Evolutionary conservation across 1,140 invertebrate genomes (phyloP).

Genomic region (Sycophaga agraensis): DNA sequence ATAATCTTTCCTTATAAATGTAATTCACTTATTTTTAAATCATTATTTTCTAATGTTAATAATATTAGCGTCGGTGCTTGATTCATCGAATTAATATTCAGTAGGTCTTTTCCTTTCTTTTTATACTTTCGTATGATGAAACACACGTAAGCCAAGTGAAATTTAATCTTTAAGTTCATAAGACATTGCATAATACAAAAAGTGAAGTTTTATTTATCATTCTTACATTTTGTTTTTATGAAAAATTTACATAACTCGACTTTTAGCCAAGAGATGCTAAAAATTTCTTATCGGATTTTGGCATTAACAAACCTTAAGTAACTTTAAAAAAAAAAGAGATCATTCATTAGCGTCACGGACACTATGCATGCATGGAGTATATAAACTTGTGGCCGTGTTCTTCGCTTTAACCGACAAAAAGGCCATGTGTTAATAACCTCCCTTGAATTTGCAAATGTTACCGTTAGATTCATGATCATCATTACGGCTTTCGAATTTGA

Average conservation of each 20-base stretch:
- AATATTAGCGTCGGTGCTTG: constrained; percentile 58
- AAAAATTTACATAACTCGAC: constrained; percentile 35
- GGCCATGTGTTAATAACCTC: constrained; percentile 12
- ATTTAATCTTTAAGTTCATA: constrained; percentile 30
- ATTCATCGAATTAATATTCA: constrained; percentile 51
- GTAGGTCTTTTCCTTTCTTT: constrained; percentile 31
- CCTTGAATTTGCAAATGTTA: constrained; percentile 17
- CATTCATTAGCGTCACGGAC: constrained; percentile 29
- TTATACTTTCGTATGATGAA: constrained; percentile 43
- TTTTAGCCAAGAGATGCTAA: constrained; percentile 31
- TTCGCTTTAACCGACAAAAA: constrained; percentile 4
- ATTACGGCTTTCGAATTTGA: constrained; percentile 28
- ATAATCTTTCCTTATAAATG: constrained; percentile 61
- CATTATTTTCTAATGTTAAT: constrained; percentile 60
- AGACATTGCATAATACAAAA: constrained; percentile 33
- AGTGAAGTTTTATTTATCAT: constrained; percentile 26
- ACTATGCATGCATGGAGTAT: constrained; percentile 23
- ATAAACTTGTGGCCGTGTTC: constrained; percentile 7
- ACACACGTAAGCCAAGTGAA: constrained; percentile 42
- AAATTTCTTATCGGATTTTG: constrained; percentile 29
- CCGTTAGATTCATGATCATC: constrained; percentile 17
- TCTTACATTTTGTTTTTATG: constrained; percentile 31
- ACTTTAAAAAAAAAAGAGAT: constrained; percentile 31
- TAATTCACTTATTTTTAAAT: constrained; percentile 58
- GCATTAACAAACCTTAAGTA: constrained; percentile 32